phyloP scores from a whole-genome alignment of 2,888 invertebrate species.

The Margaritifera margaritifera region DNA sequence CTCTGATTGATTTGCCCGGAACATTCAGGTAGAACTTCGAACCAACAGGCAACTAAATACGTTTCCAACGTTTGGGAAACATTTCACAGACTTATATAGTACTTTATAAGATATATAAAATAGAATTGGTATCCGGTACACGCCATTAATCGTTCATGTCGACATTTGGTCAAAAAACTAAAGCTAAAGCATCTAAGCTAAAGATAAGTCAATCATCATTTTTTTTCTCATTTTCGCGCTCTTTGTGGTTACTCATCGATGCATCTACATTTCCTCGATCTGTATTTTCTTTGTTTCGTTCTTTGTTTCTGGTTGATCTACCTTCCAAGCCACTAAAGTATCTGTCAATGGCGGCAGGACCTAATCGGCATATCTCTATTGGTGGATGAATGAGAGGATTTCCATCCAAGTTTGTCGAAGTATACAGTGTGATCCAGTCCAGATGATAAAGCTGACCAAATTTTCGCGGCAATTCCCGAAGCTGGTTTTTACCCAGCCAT shows the following conservation, averaged over 20 bases:
- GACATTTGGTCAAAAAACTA: no score
- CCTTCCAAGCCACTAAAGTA: conserved; percentile 34
- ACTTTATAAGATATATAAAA: no score
- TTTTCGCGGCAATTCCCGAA: conserved; percentile 63
- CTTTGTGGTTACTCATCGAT: neutral
- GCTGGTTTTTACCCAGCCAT: conserved; percentile 73
- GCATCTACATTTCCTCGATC: neutral
- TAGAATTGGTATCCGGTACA: no score
- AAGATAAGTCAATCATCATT: no score
- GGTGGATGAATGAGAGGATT: conserved; percentile 70
- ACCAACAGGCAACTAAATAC: no score
- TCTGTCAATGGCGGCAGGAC: conserved; percentile 66
- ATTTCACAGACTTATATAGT: no score
- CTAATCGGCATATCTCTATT: conserved; percentile 68
- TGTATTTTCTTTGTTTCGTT: conserved; percentile 1
- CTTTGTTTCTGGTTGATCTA: neutral
- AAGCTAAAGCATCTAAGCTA: no score
- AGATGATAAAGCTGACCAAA: conserved; percentile 65
- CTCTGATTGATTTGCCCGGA: no score
- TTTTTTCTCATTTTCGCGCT: no score
- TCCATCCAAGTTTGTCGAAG: conserved; percentile 66
- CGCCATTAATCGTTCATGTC: no score
- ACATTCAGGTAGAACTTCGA: no score
- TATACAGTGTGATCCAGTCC: conserved; percentile 68
- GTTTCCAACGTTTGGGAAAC: no score